Percentiles rank a stretch among this genome's conserved stretches.
phyloP scores from a whole-genome alignment of 1,140 invertebrate genomes.

The Drosophila bocqueti region DNA sequence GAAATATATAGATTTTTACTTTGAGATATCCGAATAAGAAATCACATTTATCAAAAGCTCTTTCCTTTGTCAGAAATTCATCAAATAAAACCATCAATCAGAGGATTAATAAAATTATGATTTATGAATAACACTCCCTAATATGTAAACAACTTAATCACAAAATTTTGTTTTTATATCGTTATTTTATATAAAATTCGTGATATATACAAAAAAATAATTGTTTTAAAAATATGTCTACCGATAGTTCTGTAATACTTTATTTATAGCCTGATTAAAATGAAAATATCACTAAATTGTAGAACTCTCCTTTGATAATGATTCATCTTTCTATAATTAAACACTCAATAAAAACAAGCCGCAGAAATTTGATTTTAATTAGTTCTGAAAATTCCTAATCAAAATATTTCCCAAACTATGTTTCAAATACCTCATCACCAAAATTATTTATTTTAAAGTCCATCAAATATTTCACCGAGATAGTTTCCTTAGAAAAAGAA shows the following conservation, averaged over 20 bases:
- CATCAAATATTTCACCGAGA: slow-evolving; percentile 15
- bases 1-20: not conserved
- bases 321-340: slow-evolving; percentile 3
- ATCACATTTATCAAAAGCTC: not conserved
- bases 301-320: not conserved
- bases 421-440: not conserved
- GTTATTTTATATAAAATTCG: too few relatives aligned
- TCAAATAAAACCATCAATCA: not conserved
- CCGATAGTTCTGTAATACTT: not conserved
- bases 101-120: not conserved
- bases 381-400: not conserved
- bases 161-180: too few relatives aligned
- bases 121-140: not conserved
- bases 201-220: too few relatives aligned
- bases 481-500: not conserved
- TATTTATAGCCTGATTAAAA: not conserved
- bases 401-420: slow-evolving; percentile 1
- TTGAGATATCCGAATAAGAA: too few relatives aligned
- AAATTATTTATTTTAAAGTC: slow-evolving; percentile 18
- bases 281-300: not conserved
- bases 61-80: not conserved
- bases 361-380: not conserved
- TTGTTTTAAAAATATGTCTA: not conserved
- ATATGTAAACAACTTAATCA: not conserved
- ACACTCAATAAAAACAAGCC: not conserved